Evolutionary conservation across 2,113 vertebrate species (phyloP).

Genomic region (Hypomesus transpacificus): DNA sequence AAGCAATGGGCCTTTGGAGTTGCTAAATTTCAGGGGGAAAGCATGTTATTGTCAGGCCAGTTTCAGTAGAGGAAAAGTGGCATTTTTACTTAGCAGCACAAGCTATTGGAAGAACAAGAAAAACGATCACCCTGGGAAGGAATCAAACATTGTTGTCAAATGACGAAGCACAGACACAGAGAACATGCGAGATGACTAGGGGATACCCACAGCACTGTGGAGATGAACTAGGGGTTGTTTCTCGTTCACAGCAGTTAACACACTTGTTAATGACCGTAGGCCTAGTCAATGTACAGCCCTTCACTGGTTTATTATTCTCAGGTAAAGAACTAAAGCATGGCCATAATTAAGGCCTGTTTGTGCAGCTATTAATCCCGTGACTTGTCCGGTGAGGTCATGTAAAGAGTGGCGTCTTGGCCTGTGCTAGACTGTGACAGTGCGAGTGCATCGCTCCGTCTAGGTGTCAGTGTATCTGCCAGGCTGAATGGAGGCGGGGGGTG

Average conservation of each 20-base stretch:
- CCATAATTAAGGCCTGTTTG: no score
- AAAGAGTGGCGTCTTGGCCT: background rate
- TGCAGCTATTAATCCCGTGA: no score
- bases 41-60: background rate
- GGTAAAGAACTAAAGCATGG: background rate
- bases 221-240: slow-evolving; percentile 39
- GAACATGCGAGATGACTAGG: slow-evolving; percentile 32
- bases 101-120: slow-evolving; percentile 25
- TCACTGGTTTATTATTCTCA: background rate
- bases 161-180: slow-evolving; percentile 21
- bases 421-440: slow-evolving; percentile 8
- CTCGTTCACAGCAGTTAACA: background rate
- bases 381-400: background rate
- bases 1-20: slow-evolving; percentile 12
- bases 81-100: slow-evolving; percentile 47
- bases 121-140: background rate
- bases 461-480: slow-evolving; percentile 27
- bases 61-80: slow-evolving; percentile 25
- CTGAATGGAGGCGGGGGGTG: slow-evolving; percentile 9
- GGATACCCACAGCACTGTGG: slow-evolving; percentile 35
- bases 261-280: no score
- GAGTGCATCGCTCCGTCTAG: slow-evolving; percentile 29
- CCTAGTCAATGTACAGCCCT: no score
- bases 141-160: slow-evolving; percentile 15
- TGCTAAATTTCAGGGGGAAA: slow-evolving; percentile 7